Evolutionary conservation across 92 coral and sea anemone genomes (phyloP), one percentile per base, ranked within the genome.

Genomic region (Palythoa caribaeorum): DNA sequence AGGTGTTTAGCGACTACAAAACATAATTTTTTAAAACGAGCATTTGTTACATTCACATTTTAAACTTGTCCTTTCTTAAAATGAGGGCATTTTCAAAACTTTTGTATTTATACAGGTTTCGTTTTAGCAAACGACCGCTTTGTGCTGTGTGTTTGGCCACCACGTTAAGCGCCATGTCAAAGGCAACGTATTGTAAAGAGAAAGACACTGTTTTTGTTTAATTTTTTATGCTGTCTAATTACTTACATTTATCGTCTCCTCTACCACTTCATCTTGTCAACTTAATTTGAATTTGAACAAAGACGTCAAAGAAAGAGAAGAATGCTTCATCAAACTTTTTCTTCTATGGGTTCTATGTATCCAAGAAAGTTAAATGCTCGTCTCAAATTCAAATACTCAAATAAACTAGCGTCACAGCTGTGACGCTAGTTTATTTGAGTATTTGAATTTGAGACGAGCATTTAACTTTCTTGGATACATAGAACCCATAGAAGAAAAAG

Each of bases 281-380:
- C 2, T 1, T 2, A 66, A 81, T 81, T 81, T 81, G 62, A 71
- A 66, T 81, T 68, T 81, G 60, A 65, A 68, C 71, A 81, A 65
- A 80, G 62, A 28, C 74, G 8, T 28, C 70, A 39, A 51, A 21
- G 19, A 68, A 47, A 5, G 63, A 37, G 28, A 10, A 35, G 12
- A 71, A 28, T 63, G n/a, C 38, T 21, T 9, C 14, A 19, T 47
- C n/a, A 47, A 44, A 81, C 15, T n/a, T 63, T 8, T 63, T 59
- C 14, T 10, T 55, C 3, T 1, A n/a, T n/a, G n/a, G n/a, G n/a
- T n/a, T n/a, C n/a, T 8, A 63, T n/a, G 20, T 8, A 3, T 63
- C 35, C 4, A 63, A 63, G 20, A 28, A 63, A n/a, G 35, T 19
- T 63, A 4, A 63, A 6, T 59, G 6, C n/a, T 63, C 7, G n/a